Evolutionary conservation across 1,140 invertebrate genomes (phyloP).

Genomic region (Euura lappo): DNA sequence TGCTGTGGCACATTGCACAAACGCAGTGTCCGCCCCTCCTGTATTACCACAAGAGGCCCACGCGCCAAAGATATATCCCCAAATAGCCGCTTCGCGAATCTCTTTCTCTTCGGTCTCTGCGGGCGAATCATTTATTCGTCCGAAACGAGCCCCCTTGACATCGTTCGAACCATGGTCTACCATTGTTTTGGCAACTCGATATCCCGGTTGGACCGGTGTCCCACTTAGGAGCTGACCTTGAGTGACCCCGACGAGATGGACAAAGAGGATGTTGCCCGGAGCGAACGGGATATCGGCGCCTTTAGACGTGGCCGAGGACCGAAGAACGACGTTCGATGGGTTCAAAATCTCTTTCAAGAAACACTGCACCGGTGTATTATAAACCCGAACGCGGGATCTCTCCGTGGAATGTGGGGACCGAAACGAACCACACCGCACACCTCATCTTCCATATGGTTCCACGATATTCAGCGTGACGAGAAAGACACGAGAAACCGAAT

Average conservation of each 20-base stretch:
- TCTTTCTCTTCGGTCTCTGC: neutral
- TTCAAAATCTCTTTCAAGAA: no score
- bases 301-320: neutral
- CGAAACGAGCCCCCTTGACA: neutral
- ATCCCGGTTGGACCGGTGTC: neutral
- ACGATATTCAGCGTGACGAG: neutral
- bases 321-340: no score
- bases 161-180: neutral
- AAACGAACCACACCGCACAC: neutral
- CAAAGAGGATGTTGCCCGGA: neutral
- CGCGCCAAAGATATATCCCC: neutral
- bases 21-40: neutral
- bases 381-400: no score
- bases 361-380: no score
- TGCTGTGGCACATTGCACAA: neutral
- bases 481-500: neutral
- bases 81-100: neutral
- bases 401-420: neutral
- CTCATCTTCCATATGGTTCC: neutral
- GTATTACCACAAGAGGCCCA: conserved; percentile 3
- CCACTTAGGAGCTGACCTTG: neutral
- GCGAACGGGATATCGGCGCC: neutral
- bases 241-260: neutral
- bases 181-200: conserved; percentile 2
- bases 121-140: neutral